A percentile compares a stretch with the other conserved stretches of the same genome.
Conservation (phyloP, 2,888 invertebrate species). For the Petrolisthes cinctipes region DNA sequence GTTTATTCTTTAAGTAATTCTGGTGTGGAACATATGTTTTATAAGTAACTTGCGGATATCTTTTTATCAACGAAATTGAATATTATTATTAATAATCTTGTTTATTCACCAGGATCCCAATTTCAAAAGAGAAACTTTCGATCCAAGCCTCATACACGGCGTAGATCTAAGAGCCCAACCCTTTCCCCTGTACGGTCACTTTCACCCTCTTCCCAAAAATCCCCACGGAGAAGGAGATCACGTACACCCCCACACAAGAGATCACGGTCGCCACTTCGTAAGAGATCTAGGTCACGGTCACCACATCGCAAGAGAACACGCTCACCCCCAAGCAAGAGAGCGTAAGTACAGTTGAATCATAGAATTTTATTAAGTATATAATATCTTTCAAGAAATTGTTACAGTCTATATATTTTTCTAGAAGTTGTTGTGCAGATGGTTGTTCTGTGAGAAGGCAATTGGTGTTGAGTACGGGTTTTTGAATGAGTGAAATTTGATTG, state of each 20-base stretch:
- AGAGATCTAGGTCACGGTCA: constrained; percentile 3
- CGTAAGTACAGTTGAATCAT: background rate
- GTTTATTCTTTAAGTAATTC: too few species aligned
- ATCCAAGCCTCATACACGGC: background rate
- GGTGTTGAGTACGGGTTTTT: background rate
- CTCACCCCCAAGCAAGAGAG: constrained; percentile 33
- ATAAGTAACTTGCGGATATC: background rate
- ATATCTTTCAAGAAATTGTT: too few species aligned
- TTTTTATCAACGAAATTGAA: background rate
- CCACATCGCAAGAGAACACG: constrained; percentile 10
- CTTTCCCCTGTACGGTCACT: background rate
- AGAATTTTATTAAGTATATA: background rate
- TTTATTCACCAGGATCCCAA: background rate
- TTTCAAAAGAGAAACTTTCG: constrained; percentile 36
- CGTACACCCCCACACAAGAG: background rate
- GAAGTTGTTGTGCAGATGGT: too few species aligned
- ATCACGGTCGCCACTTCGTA: background rate
- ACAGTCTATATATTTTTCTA: too few species aligned
- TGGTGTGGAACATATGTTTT: too few species aligned
- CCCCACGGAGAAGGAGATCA: constrained; percentile 9
- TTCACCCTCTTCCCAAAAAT: background rate
- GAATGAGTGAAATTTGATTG: background rate
- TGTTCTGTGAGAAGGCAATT: too few species aligned
- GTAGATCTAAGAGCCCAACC: background rate
- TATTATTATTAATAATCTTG: background rate